A percentile compares a stretch with the other conserved stretches of the same genome.
These are phyloP conservation scores for Ciconia boyciana DNA, from an alignment of 2,113 vertebrate genomes.

Conservation along the genomic window DNA sequence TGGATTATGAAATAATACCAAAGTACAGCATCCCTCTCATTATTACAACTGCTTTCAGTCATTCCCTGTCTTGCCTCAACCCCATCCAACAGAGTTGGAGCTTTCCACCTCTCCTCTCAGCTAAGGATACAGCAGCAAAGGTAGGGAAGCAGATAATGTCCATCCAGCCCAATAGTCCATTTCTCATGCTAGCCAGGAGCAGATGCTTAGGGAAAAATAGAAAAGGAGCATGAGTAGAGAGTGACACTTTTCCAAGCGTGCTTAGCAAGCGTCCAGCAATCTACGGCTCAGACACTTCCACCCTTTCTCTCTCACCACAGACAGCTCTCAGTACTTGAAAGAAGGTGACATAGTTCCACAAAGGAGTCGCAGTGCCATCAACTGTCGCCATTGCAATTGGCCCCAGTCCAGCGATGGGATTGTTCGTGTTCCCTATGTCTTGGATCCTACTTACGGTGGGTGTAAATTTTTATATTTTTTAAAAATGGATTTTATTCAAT, in stretches of 20 bases:
- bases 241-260: not conserved
- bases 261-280: not conserved
- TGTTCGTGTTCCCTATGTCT: slow-evolving; percentile 77
- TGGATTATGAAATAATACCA: not conserved
- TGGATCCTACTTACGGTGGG: slow-evolving; percentile 80
- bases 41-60: not conserved
- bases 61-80: not conserved
- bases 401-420: slow-evolving; percentile 79
- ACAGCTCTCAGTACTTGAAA: slow-evolving; percentile 11
- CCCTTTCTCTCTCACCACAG: not conserved
- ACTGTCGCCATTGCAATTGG: slow-evolving; percentile 80
- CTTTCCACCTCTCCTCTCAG: not conserved
- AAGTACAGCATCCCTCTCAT: not conserved
- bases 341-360: slow-evolving; percentile 79
- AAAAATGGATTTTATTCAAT: not conserved
- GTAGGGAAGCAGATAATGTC: not conserved
- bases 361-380: slow-evolving; percentile 73
- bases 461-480: not conserved
- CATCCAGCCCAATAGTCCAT: not conserved
- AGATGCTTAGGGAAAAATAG: not conserved
- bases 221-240: not conserved
- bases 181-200: not conserved
- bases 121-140: not conserved
- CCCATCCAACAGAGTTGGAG: not conserved
- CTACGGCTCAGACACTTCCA: not conserved